These are phyloP conservation scores for Apotomis betuletana DNA, from an alignment of 2,888 invertebrate genomes.

Conservation along the genomic window DNA sequence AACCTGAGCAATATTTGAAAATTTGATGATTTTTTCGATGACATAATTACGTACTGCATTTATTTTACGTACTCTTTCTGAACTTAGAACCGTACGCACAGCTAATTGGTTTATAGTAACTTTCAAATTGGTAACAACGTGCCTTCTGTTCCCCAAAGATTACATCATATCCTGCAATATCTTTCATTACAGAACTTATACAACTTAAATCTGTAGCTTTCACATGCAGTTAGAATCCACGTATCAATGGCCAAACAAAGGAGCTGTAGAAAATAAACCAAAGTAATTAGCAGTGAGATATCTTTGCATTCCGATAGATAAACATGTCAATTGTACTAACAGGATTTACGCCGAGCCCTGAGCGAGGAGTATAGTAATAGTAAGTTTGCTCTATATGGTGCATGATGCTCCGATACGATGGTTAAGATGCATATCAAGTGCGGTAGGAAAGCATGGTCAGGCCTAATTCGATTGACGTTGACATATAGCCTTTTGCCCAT, in stretches of 20 bases:
- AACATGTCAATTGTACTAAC: conserved; percentile 57
- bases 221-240: conserved; percentile 35
- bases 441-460: conserved; percentile 3
- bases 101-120: no score
- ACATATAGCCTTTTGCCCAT: conserved; percentile 2
- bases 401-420: conserved; percentile 27
- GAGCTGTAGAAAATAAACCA: conserved; percentile 52
- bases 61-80: no score
- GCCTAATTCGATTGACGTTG: no score
- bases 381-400: conserved; percentile 31
- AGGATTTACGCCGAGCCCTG: conserved; percentile 52
- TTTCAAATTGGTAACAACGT: background rate
- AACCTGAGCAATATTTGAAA: no score
- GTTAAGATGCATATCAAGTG: conserved; percentile 37
- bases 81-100: no score
- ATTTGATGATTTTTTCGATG: no score
- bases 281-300: conserved; percentile 50
- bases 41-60: no score
- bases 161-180: conserved; percentile 26
- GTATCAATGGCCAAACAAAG: conserved; percentile 42
- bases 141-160: conserved; percentile 5
- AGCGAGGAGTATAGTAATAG: conserved; percentile 6
- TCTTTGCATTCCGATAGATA: conserved; percentile 50
- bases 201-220: conserved; percentile 31
- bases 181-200: conserved; percentile 23